A percentile compares a stretch with the other conserved stretches of the same genome.
phyloP scores from a whole-genome alignment of 2,888 invertebrate genomes.

The Thymelicus sylvestris region DNA sequence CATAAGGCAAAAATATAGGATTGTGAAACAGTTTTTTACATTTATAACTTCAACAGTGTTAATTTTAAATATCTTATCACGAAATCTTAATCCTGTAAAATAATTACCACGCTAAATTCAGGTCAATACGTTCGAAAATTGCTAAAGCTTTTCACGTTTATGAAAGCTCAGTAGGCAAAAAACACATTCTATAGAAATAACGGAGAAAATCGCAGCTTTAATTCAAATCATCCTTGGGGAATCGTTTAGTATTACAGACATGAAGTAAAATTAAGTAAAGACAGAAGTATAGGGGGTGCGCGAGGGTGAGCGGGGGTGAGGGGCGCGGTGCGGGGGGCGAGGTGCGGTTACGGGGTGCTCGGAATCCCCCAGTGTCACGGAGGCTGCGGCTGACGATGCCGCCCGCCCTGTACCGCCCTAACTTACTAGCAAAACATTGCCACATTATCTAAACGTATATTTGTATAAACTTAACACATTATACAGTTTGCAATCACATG shows the following conservation, averaged over 20 bases:
- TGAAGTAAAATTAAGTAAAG: slow-evolving; percentile 75
- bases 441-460: slow-evolving; percentile 41
- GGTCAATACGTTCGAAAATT: not conserved
- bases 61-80: too few species aligned
- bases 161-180: not conserved
- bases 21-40: too few species aligned
- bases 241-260: slow-evolving; percentile 68
- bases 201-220: slow-evolving; percentile 9
- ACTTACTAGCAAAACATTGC: slow-evolving; percentile 63
- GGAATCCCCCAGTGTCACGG: slow-evolving; percentile 76
- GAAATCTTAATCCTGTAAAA: too few species aligned
- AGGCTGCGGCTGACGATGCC: slow-evolving; percentile 77
- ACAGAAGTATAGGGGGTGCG: slow-evolving; percentile 64
- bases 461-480: slow-evolving; percentile 46
- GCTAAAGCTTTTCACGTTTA: not conserved
- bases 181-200: not conserved
- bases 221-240: slow-evolving; percentile 54
- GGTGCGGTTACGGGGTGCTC: slow-evolving; percentile 44
- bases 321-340: slow-evolving; percentile 51
- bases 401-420: slow-evolving; percentile 66
- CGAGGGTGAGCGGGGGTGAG: slow-evolving; percentile 50
- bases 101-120: not conserved
- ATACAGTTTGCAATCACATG: not conserved
- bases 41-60: too few species aligned
- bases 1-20: too few species aligned